phyloP scores from a whole-genome alignment of 2,888 invertebrate genomes.

The Nipponacmea schrenckii region DNA sequence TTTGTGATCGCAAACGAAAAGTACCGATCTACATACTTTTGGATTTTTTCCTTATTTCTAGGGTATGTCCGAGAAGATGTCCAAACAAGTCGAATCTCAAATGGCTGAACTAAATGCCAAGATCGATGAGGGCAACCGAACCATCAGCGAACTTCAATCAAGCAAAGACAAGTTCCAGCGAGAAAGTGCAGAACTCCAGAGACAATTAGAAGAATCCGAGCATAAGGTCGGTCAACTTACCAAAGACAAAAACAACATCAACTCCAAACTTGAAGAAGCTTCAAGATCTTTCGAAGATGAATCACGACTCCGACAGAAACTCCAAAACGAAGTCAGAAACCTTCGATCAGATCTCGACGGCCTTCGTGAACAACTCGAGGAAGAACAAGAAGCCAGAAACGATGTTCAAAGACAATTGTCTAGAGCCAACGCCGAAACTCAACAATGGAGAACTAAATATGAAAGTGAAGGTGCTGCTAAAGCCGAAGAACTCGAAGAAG shows the following conservation, averaged over 20 bases:
- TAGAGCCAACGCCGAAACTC: conserved; percentile 96
- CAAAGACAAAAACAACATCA: conserved; percentile 89
- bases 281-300: conserved; percentile 98
- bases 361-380: conserved; percentile 97
- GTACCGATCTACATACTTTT: too few relatives aligned
- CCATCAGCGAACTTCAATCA: conserved; percentile 86
- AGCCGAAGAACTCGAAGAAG: conserved; percentile 68
- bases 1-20: too few relatives aligned
- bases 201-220: conserved; percentile 97
- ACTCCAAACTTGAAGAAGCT: conserved; percentile 96
- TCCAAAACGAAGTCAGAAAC: conserved; percentile 88
- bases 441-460: conserved; percentile 97
- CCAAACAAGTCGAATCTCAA: conserved; percentile 95
- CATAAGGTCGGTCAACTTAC: conserved; percentile 93
- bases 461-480: conserved; percentile 81
- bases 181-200: conserved; percentile 94
- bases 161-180: conserved; percentile 94
- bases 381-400: conserved; percentile 97
- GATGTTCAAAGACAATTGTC: conserved; percentile 97
- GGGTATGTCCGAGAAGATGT: conserved; percentile 97
- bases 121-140: conserved; percentile 96
- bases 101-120: conserved; percentile 93
- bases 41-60: conserved; percentile 65
- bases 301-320: conserved; percentile 67
- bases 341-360: conserved; percentile 98